Percentiles rank a stretch among this genome's conserved stretches.
Evolutionary conservation across 2,113 vertebrate species (phyloP).

Genomic region (Hirundichthys speculiger): DNA sequence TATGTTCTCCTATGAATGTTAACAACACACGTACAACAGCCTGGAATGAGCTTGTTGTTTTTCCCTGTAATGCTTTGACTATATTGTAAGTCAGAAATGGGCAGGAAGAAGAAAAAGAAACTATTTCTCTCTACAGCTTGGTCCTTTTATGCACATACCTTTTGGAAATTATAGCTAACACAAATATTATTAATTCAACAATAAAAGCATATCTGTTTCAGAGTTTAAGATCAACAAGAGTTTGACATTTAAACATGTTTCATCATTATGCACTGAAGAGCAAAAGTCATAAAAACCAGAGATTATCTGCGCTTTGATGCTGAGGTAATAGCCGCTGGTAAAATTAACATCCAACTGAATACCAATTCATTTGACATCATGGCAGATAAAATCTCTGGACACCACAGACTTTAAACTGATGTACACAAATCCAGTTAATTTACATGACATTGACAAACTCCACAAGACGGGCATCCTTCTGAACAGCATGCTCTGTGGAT

Average conservation of each 20-base stretch:
- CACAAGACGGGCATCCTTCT: conserved; percentile 38
- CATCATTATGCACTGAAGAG: background rate
- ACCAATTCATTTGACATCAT: conserved; percentile 24
- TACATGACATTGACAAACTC: conserved; percentile 37
- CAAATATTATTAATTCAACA: no score
- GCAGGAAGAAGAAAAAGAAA: no score
- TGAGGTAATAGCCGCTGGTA: background rate
- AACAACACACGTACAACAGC: background rate
- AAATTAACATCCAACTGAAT: conserved; percentile 1
- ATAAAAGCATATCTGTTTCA: no score
- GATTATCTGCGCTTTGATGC: conserved; percentile 1
- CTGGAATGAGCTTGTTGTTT: background rate
- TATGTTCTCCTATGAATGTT: conserved; percentile 16
- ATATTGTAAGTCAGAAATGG: background rate
- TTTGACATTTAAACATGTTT: background rate
- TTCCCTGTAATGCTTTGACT: background rate
- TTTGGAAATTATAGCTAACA: no score
- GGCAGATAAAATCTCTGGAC: conserved; percentile 19
- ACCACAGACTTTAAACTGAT: conserved; percentile 19
- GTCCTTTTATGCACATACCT: no score
- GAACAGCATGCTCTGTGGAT: conserved; percentile 66
- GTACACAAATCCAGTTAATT: conserved; percentile 41
- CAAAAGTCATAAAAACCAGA: background rate
- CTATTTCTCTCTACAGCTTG: no score
- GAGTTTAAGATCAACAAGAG: no score